Evolutionary conservation across 2,888 invertebrate genomes (phyloP), one percentile per base, ranked within the genome.

Genomic region (Anticlea derivata): DNA sequence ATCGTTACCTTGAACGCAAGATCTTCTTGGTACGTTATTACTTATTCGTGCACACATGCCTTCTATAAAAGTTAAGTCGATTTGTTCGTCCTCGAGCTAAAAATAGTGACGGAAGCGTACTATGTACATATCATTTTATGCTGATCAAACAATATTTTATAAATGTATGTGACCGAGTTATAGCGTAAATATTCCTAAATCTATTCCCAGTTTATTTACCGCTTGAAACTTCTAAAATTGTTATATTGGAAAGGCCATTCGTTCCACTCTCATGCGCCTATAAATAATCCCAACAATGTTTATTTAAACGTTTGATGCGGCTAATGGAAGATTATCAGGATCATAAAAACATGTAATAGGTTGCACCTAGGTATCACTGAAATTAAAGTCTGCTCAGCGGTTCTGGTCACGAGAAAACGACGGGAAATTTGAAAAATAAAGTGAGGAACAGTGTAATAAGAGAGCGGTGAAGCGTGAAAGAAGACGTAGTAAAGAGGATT

Each of bases 31-130:
- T 45, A 49, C 48, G 44, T 45, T 61, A 60, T 39, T 39, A n/a
- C n/a, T n/a, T n/a, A 60, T 50, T 63, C 60, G 65, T 61, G 51
- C 57, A 58, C 52, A 48, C 31, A 55, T 49, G 55, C 60, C 57
- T 67, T 65, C 64, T 61, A n/a, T n/a, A 52, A 69, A 70, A 69
- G 62, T 70, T 65, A 68, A 64, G 60, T 55, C 67, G 59, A 62
- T 61, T 66, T 68, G 60, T 72, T 72, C 73, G 71, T 68, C 64
- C 70, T 72, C 62, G 55, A 55, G 62, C 63, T 77, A 79, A 71
- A 80, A 75, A 75, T 80, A 79, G 57, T 67, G 62, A 66, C 78
- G 81, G 81, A 82, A 80, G 68, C 72, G 59, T 71, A 72, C 70
- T n/a, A n/a, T n/a, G n/a, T n/a, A 79, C 78, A 79, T 17, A 17